phyloP scores from a whole-genome alignment of 2,888 invertebrate species.

The Gymnosoma rotundatum region DNA sequence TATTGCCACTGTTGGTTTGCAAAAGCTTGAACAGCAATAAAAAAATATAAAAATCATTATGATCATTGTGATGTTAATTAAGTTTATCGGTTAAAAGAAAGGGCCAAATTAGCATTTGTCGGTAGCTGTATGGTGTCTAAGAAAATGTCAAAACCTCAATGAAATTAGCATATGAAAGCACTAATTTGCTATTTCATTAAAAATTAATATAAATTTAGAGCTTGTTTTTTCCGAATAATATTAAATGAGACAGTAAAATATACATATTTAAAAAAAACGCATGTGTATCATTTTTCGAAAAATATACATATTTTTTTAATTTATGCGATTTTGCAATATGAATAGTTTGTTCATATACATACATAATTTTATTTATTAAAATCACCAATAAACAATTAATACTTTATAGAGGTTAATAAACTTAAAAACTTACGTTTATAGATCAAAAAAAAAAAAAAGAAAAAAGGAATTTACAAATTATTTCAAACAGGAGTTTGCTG shows the following conservation, averaged over 20 bases:
- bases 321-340: neutral
- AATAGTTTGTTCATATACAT: neutral
- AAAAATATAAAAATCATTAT: conserved; percentile 4
- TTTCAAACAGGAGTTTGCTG: no score
- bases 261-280: neutral
- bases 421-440: no score
- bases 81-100: conserved; percentile 26
- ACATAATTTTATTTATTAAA: neutral
- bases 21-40: conserved; percentile 23
- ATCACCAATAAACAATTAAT: no score
- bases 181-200: conserved; percentile 54
- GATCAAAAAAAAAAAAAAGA: no score
- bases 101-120: conserved; percentile 42
- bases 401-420: no score
- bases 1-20: conserved; percentile 51
- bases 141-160: conserved; percentile 66
- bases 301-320: neutral
- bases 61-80: neutral
- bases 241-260: neutral
- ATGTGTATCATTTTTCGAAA: neutral
- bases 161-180: conserved; percentile 66
- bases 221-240: neutral
- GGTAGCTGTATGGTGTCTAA: conserved; percentile 66
- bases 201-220: conserved; percentile 57
- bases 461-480: no score